Conservation (phyloP, 2,888 invertebrate species). For the Drosophila bunnanda region DNA sequence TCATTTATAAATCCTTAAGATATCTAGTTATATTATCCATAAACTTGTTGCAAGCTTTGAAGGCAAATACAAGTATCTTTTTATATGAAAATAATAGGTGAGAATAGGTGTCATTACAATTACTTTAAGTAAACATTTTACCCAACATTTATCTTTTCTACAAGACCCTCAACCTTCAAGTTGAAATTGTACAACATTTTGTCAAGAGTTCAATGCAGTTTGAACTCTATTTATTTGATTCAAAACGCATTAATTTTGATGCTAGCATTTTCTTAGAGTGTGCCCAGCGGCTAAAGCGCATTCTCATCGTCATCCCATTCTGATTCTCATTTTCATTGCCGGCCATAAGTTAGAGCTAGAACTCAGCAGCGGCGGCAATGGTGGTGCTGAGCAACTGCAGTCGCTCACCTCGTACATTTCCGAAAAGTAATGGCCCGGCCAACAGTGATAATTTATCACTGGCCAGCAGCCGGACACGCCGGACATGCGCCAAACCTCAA, state of each 20-base stretch:
- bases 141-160: background rate
- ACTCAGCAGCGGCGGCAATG: constrained; percentile 56
- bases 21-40: background rate
- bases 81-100: background rate
- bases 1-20: background rate
- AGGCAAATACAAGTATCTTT: background rate
- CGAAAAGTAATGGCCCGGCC: constrained; percentile 77
- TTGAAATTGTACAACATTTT: background rate
- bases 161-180: background rate
- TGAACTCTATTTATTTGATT: constrained; percentile 6
- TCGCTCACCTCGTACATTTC: constrained; percentile 75
- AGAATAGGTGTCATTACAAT: background rate
- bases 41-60: background rate
- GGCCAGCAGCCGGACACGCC: constrained; percentile 72
- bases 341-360: constrained; percentile 71
- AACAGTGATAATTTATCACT: constrained; percentile 82
- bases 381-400: constrained; percentile 40
- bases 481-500: constrained; percentile 60
- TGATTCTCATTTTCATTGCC: constrained; percentile 56
- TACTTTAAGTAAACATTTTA: background rate
- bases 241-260: background rate
- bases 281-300: constrained; percentile 66
- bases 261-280: background rate
- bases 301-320: constrained; percentile 61
- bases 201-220: background rate